Conservation (phyloP, 2,797 vertebrate species). For the Pseudochaenichthys georgianus region DNA sequence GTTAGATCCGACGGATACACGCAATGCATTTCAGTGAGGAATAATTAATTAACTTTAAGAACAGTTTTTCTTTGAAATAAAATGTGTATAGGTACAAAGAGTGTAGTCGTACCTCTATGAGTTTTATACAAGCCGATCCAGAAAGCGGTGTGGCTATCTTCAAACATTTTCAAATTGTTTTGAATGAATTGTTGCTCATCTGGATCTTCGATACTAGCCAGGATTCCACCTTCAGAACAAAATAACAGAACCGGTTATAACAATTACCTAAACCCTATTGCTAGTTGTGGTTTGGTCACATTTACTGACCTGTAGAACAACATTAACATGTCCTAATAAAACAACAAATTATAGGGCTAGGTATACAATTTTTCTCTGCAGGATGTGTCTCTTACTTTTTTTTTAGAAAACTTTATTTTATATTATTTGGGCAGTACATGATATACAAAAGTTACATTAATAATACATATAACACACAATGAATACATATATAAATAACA, state of each 20-base stretch:
- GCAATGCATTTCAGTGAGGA: background rate
- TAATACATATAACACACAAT: too few relatives aligned
- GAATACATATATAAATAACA: too few relatives aligned
- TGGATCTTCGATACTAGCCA: slow-evolving; percentile 88
- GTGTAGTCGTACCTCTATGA: slow-evolving; percentile 84
- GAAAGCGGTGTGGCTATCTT: slow-evolving; percentile 82
- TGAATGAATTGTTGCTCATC: slow-evolving; percentile 88
- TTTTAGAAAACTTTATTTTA: too few relatives aligned
- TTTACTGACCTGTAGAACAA: background rate
- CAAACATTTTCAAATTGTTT: slow-evolving; percentile 77
- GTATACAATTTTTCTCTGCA: background rate
- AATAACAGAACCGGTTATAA: slow-evolving; percentile 2
- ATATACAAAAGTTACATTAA: too few relatives aligned
- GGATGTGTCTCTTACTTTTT: slow-evolving; percentile 71
- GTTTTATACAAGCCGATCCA: slow-evolving; percentile 94
- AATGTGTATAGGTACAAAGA: background rate
- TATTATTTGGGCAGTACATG: too few relatives aligned
- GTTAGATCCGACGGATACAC: background rate
- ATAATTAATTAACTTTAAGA: too few relatives aligned
- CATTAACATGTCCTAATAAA: background rate
- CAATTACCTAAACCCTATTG: background rate
- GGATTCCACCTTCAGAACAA: slow-evolving; percentile 81
- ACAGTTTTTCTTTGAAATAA: too few relatives aligned
- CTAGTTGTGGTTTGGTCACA: background rate
- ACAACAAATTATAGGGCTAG: too few relatives aligned